These are phyloP conservation scores for Siniperca knerii DNA, from an alignment of 2,113 vertebrate genomes.

Conservation along the genomic window DNA sequence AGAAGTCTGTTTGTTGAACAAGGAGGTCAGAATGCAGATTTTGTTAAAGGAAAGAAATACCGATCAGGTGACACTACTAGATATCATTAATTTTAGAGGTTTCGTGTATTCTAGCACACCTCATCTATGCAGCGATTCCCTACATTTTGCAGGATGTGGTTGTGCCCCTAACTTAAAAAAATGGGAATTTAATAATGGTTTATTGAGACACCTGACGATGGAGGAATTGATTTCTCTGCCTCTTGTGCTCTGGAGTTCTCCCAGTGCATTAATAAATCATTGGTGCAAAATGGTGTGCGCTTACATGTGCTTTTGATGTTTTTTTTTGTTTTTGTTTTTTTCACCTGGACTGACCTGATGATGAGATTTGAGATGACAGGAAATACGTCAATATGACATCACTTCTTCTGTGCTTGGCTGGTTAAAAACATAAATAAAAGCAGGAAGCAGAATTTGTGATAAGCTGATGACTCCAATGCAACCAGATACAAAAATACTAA, in stretches of 20 bases:
- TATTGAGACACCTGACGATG: neutral
- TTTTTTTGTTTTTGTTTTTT: neutral
- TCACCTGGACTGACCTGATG: neutral
- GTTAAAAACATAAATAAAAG: neutral
- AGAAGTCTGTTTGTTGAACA: neutral
- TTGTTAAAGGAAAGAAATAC: neutral
- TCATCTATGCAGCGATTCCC: neutral
- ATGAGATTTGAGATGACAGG: neutral
- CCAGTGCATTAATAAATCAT: conserved; percentile 24
- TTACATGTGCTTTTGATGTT: neutral
- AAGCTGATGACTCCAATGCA: neutral
- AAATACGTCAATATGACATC: neutral
- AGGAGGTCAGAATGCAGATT: neutral
- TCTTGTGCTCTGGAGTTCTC: neutral
- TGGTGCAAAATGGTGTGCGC: neutral
- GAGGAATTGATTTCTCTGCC: conserved; percentile 9
- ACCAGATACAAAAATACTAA: neutral
- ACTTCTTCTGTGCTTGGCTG: neutral
- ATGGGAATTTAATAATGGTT: conserved; percentile 1
- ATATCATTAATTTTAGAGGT: neutral
- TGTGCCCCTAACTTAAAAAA: neutral
- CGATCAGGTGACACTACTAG: neutral
- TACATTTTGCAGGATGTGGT: conserved; percentile 1
- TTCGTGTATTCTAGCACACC: neutral
- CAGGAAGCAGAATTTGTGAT: neutral